Evolutionary conservation across 1,140 invertebrate genomes (phyloP).

Genomic region (Panulirus ornatus): DNA sequence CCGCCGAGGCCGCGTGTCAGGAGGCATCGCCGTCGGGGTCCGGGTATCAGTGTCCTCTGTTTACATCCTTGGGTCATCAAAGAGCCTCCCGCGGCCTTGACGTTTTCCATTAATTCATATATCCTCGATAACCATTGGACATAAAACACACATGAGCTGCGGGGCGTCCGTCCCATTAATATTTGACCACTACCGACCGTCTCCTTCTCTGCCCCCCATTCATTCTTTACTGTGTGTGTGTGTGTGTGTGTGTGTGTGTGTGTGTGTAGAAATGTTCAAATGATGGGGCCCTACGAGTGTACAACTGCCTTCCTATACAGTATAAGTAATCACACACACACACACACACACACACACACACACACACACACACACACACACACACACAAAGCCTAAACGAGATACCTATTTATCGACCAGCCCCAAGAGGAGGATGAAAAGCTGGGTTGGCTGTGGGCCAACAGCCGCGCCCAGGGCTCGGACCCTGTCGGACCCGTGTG

Average conservation of each 20-base stretch:
- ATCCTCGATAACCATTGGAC: neutral
- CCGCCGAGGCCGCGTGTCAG: too few relatives aligned
- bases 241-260: slow-evolving; percentile 35
- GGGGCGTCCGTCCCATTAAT: slow-evolving; percentile 23
- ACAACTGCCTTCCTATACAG: too few relatives aligned
- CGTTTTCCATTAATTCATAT: slow-evolving; percentile 31
- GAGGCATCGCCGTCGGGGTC: slow-evolving; percentile 16
- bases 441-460: too few relatives aligned
- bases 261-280: slow-evolving; percentile 16
- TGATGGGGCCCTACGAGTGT: too few relatives aligned
- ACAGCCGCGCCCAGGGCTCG: too few relatives aligned
- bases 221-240: neutral
- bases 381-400: too few relatives aligned
- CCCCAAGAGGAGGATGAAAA: too few relatives aligned
- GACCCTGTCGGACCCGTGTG: too few relatives aligned
- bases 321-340: too few relatives aligned
- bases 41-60: neutral
- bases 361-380: slow-evolving; percentile 29
- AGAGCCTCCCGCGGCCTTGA: neutral
- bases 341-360: slow-evolving; percentile 29
- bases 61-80: slow-evolving; percentile 37
- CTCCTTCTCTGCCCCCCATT: neutral
- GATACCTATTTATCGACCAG: too few relatives aligned
- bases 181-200: slow-evolving; percentile 23
- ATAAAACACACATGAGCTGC: slow-evolving; percentile 39